Base-by-base conservation (phyloP, 2,888 invertebrate species). In the Argyresthia albistria region DNA sequence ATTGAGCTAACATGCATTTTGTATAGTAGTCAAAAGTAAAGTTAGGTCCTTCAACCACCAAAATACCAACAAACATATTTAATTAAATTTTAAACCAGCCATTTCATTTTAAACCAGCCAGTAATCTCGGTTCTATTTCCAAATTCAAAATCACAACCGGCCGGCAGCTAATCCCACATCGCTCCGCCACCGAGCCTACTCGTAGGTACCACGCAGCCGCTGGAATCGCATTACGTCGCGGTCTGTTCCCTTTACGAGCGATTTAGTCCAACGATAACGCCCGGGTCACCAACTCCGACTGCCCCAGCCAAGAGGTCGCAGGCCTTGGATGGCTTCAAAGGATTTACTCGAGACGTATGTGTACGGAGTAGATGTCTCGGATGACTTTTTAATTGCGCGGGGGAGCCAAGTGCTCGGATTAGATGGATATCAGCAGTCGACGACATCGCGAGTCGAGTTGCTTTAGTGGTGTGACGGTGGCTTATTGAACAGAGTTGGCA, bases 1-100 rank as follows among this genome's bases (percentile, higher is more conserved):
- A 80, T 82, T 81, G 81, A 78, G 80, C 77, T n/a, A 71, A 68
- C 72, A 76, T 25, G 25, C 2, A 25, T 25, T 25, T 25, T 25
- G 25, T 25, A 6, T 25, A 25, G 25, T 25, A 25, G 25, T 2
- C 25, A 25, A 25, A 25, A 4, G 25, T 25, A 4, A 25, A 25
- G 25, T 25, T 6, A 25, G 6, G 6, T 25, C 3, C n/a, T n/a
- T 25, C 25, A 25, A 25, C n/a, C n/a, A 25, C 6, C 25, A 25
- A 25, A 25, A 25, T 4, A 25, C 3, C 25, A 4, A 25, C 2
- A 25, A 25, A 25, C n/a, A n/a, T n/a, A n/a, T n/a, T n/a, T 25
- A 25, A 25, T 4, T 25, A 25, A 25, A 25, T 25, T 25, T 4
- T 25, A n/a, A n/a, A n/a, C n/a, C n/a, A n/a, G n/a, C n/a, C n/a